Percentiles rank a stretch among this genome's conserved stretches.
These are phyloP conservation scores for Plebejus melissa DNA, from an alignment of 2,888 invertebrate genomes.

Conservation along the genomic window DNA sequence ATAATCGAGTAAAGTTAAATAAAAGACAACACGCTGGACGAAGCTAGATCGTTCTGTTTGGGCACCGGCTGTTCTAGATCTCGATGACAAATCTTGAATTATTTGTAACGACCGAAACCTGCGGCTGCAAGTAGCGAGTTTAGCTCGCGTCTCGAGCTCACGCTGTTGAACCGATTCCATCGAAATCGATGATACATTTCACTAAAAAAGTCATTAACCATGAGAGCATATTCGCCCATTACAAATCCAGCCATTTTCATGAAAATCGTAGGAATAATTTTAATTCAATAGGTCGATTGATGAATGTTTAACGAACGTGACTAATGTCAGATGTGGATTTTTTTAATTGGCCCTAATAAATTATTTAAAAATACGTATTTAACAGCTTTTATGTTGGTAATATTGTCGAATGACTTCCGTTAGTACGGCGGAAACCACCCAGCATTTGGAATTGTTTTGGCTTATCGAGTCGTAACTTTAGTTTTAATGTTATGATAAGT, in stretches of 20 bases:
- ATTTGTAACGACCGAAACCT: not conserved
- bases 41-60: not conserved
- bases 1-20: slow-evolving; percentile 15
- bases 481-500: not conserved
- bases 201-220: not conserved
- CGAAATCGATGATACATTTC: not conserved
- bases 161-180: not conserved
- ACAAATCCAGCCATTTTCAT: not conserved
- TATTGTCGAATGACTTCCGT: not conserved
- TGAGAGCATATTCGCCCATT: not conserved
- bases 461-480: not conserved
- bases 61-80: not conserved
- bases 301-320: not conserved
- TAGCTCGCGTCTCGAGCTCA: not conserved
- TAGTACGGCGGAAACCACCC: not conserved
- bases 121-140: not conserved
- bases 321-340: not conserved
- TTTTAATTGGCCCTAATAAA: not conserved
- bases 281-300: not conserved
- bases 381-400: slow-evolving; percentile 1
- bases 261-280: not conserved
- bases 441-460: not conserved
- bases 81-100: not conserved
- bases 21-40: not conserved
- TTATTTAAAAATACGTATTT: not conserved